These are phyloP conservation scores for Regulus satrapa DNA, from an alignment of 2,113 vertebrate genomes.

Conservation along the genomic window DNA sequence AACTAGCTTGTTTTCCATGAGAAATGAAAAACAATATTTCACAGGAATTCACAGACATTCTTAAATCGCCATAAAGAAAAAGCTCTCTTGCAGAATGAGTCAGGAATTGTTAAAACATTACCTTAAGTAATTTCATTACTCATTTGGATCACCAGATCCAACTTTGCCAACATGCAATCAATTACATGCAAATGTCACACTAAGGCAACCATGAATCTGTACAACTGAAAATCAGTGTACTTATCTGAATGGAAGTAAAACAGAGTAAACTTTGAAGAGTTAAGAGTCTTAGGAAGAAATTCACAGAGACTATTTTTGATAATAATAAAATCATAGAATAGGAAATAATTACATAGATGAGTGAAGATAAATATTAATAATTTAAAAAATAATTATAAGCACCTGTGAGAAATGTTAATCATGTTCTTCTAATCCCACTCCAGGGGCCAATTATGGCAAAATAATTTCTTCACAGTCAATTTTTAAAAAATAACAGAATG, in stretches of 20 bases:
- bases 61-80: background rate
- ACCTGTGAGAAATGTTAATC: background rate
- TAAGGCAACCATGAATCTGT: background rate
- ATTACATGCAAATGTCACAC: background rate
- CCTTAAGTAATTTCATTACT: background rate
- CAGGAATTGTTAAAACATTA: background rate
- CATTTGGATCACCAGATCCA: background rate
- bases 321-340: background rate
- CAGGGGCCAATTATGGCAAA: background rate
- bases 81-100: background rate
- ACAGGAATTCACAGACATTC: background rate
- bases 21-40: background rate
- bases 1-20: background rate
- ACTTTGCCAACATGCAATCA: background rate
- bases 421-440: background rate
- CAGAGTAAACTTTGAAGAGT: background rate
- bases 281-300: background rate
- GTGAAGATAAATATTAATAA: background rate
- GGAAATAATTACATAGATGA: background rate
- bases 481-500: background rate
- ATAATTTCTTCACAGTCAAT: background rate
- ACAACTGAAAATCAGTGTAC: background rate
- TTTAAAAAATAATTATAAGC: background rate
- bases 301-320: background rate
- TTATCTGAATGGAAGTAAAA: background rate